Percentiles rank a stretch among this genome's conserved stretches.
Conservation (phyloP, 2,113 vertebrate species). For the Plestiodon gilberti region DNA sequence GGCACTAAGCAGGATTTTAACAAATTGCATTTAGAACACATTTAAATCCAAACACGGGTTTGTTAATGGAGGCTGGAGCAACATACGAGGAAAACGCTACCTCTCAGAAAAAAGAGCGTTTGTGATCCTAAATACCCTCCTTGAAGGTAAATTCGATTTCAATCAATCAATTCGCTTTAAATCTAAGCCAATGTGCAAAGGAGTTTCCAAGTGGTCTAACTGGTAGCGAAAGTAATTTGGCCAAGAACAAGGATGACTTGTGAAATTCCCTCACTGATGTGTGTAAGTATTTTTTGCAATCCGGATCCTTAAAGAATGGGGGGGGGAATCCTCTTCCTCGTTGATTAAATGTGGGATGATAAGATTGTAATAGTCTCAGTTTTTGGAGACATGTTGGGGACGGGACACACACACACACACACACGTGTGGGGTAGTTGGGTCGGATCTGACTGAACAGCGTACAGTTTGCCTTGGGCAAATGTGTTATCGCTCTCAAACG, state of each 20-base stretch:
- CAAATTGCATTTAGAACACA: neutral
- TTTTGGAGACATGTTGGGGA: neutral
- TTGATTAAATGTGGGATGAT: too few species aligned
- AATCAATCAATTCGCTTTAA: neutral
- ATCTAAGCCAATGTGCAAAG: neutral
- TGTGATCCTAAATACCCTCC: neutral
- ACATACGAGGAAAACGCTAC: neutral
- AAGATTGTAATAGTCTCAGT: neutral
- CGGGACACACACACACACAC: too few species aligned
- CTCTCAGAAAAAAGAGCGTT: neutral
- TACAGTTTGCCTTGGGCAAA: neutral
- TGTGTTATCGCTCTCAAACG: neutral
- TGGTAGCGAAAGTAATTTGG: too few species aligned
- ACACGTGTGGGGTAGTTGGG: neutral
- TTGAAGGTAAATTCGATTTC: neutral
- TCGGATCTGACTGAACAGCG: neutral
- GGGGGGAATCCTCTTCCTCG: neutral
- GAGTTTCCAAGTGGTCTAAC: neutral
- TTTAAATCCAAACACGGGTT: neutral
- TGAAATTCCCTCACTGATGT: neutral
- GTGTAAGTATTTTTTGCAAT: neutral
- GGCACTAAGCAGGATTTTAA: neutral
- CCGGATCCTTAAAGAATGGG: neutral
- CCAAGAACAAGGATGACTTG: neutral
- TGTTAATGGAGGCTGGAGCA: too few species aligned